Conservation (phyloP, 2,797 vertebrate genomes). For the Pseudomugil tenellus region DNA sequence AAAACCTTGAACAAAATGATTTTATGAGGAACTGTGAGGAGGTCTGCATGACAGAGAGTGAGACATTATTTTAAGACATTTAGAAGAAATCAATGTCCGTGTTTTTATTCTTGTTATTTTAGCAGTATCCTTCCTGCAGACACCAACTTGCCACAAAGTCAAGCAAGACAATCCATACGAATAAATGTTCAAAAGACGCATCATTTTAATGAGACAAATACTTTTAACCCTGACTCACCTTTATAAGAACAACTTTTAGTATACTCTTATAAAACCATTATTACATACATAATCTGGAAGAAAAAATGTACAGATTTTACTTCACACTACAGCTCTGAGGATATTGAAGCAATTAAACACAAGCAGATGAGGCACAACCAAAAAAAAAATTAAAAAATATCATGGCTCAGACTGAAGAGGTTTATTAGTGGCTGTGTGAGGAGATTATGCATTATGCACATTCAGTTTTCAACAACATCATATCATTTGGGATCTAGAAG, state of each 20-base stretch:
- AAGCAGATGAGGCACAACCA: background rate
- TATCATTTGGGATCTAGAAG: background rate
- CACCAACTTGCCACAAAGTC: background rate
- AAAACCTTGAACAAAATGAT: background rate
- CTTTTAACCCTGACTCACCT: background rate
- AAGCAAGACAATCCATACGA: background rate
- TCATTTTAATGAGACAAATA: background rate
- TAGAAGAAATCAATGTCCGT: background rate
- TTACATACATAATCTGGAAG: background rate
- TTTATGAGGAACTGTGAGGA: background rate
- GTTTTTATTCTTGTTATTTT: background rate
- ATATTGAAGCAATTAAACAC: background rate
- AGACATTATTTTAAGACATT: background rate
- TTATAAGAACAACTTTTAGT: background rate
- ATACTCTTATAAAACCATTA: background rate
- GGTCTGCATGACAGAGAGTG: background rate
- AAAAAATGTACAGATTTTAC: background rate
- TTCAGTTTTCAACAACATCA: background rate
- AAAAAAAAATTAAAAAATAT: background rate
- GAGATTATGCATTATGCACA: background rate
- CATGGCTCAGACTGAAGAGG: background rate
- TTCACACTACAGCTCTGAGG: background rate
- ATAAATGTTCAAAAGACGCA: background rate
- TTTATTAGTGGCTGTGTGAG: background rate
- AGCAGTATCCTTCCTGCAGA: background rate